Evolutionary conservation across 2,888 invertebrate species (phyloP).

Genomic region (Amblyjoppa fuscipennis): DNA sequence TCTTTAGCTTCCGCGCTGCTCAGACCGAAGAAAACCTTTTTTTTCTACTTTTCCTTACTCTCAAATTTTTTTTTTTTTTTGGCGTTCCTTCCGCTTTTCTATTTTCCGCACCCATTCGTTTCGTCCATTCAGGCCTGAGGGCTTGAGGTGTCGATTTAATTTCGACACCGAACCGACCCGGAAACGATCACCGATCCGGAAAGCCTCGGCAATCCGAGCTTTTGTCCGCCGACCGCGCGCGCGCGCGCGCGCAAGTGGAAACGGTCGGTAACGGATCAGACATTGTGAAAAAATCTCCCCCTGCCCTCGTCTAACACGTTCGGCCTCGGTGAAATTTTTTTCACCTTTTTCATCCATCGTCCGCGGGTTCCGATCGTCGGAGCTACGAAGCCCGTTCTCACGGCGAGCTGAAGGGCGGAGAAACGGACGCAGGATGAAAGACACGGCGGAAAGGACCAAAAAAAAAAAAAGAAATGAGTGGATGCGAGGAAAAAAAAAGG

Average conservation of each 20-base stretch:
- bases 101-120: background rate
- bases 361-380: background rate
- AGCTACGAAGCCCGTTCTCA: background rate
- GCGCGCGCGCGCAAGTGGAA: conserved; percentile 35
- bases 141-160: conserved; percentile 55
- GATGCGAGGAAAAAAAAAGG: background rate
- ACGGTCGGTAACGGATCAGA: conserved; percentile 48
- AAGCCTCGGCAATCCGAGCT: conserved; percentile 18
- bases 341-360: conserved; percentile 1
- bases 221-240: conserved; percentile 19
- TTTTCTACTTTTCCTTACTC: background rate
- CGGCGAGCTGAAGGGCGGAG: background rate
- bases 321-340: conserved; percentile 1
- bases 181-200: conserved; percentile 19
- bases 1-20: conserved; percentile 14
- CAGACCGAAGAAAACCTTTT: conserved; percentile 4
- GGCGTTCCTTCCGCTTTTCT: background rate
- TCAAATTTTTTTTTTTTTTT: conserved; percentile 19
- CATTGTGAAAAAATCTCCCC: conserved; percentile 20
- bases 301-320: background rate
- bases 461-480: conserved; percentile 9
- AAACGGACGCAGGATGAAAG: background rate
- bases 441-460: background rate
- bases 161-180: conserved; percentile 23
- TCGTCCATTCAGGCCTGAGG: background rate